Evolutionary conservation across 30 jellyfish, hydroid and myxozoan species (phyloP), one percentile per base, ranked within the genome.

Genomic region (Aurelia coerulea): DNA sequence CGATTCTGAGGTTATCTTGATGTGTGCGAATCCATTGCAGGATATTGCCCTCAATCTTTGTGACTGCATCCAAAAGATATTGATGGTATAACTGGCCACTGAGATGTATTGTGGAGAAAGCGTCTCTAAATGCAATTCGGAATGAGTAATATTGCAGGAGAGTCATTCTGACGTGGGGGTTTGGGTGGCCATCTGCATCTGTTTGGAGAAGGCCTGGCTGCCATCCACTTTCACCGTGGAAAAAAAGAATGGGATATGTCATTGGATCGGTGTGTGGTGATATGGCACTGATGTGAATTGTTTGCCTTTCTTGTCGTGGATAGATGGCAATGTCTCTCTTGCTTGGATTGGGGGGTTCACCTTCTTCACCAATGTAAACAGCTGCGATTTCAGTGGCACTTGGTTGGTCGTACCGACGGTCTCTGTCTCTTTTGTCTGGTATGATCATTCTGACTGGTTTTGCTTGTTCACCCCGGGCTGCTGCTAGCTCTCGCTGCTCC

Each of bases 201-300:
- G 46, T 37, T 37, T 37, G 46, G 46, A 37, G 46, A 37, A 37
- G 46, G 46, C 46, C 46, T 37, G 46, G 46, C 4, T 37, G 46
- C 84, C 90, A 53, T 15, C 84, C 91, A 19, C 73, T 59, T 35
- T 52, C 92, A 16, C 90, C 92, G 29, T 81, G 78, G 62, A 81
- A 31, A 37, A 71, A 83, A 50, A 83, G 70, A 41, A 83, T 16
- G 16, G 92, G 90, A 53, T 83, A 83, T 23, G 78, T 62, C 90
- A 83, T 49, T 10, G 92, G 92, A 71, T 83, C 90, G 35, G 81
- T 34, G 39, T 14, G 32, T 10, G 62, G 64, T 29, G 64, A 58
- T 1, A 12, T 58, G n/a, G 67, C 67, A 58, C 29, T 15, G 29
- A 58, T 58, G 2, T 18, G 2, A 58, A 18, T 58, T 58, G 67